phyloP scores from a whole-genome alignment of 2,888 invertebrate species.

The Andrena haemorrhoa region DNA sequence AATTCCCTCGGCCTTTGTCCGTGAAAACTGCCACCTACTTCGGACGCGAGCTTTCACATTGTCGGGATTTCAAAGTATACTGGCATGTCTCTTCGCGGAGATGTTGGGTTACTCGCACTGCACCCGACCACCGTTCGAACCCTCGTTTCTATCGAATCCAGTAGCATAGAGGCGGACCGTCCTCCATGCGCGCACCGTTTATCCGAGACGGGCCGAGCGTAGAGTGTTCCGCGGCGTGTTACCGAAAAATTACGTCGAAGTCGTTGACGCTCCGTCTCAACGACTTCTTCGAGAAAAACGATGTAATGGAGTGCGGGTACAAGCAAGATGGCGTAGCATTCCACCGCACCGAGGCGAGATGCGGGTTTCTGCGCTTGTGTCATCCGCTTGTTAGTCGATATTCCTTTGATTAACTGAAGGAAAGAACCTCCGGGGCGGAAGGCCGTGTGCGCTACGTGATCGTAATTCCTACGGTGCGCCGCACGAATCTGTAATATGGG shows the following conservation, averaged over 20 bases:
- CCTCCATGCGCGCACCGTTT: slow-evolving; percentile 29
- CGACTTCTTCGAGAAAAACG: slow-evolving; percentile 71
- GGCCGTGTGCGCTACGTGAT: not conserved
- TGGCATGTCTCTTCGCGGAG: slow-evolving; percentile 23
- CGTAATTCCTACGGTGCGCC: slow-evolving; percentile 11
- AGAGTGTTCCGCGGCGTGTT: slow-evolving; percentile 18
- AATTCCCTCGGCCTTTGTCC: not conserved
- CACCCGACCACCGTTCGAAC: slow-evolving; percentile 34
- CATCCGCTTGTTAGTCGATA: slow-evolving; percentile 14
- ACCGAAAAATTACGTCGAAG: slow-evolving; percentile 39
- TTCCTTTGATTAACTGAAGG: slow-evolving; percentile 16
- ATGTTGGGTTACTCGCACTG: slow-evolving; percentile 56
- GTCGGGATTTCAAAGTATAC: slow-evolving; percentile 24
- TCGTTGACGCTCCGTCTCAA: slow-evolving; percentile 58
- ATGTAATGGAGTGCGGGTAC: slow-evolving; percentile 53
- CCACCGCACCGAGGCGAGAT: slow-evolving; percentile 29
- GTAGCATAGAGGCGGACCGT: slow-evolving; percentile 38
- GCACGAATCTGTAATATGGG: slow-evolving; percentile 21
- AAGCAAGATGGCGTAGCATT: slow-evolving; percentile 72
- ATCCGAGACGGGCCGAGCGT: slow-evolving; percentile 23
- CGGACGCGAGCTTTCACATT: slow-evolving; percentile 10
- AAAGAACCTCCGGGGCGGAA: not conserved
- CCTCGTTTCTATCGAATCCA: slow-evolving; percentile 25
- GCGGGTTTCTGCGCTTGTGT: slow-evolving; percentile 40
- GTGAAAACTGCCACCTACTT: slow-evolving; percentile 11